Percentiles rank a stretch among this genome's conserved stretches.
Evolutionary conservation across 2,888 invertebrate genomes (phyloP).

Genomic region (Ichneumoninae sp.): DNA sequence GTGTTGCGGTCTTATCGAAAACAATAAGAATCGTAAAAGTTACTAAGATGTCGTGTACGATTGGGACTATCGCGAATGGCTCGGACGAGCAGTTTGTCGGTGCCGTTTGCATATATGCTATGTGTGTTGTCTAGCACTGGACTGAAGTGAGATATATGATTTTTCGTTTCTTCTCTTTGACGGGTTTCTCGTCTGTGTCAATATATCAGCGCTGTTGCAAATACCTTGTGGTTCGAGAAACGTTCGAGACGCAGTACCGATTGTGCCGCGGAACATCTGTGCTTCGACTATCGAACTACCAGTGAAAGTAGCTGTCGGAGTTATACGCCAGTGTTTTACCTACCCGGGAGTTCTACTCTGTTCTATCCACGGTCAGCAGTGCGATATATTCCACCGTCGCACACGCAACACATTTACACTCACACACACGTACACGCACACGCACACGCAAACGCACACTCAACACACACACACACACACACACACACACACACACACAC

Average conservation of each 20-base stretch:
- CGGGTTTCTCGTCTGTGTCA: conserved; percentile 13
- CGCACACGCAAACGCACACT: not conserved
- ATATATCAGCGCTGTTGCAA: conserved; percentile 6
- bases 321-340: conserved; percentile 48
- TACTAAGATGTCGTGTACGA: not conserved
- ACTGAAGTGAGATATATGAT: not conserved
- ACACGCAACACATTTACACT: not conserved
- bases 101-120: not conserved
- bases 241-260: conserved; percentile 9
- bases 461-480: not conserved
- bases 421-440: conserved; percentile 8
- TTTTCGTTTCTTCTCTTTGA: not conserved
- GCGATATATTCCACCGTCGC: conserved; percentile 4
- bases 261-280: conserved; percentile 41
- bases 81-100: not conserved
- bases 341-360: not conserved
- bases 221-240: conserved; percentile 27
- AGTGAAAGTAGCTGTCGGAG: conserved; percentile 63
- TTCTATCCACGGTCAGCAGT: conserved; percentile 4
- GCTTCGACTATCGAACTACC: conserved; percentile 38
- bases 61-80: not conserved
- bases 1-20: not conserved
- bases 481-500: conserved; percentile 17
- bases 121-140: not conserved
- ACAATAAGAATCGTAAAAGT: not conserved